Percentiles rank a stretch among this genome's conserved stretches.
phyloP scores from a whole-genome alignment of 2,888 invertebrate genomes.

The Dromius quadrimaculatus region DNA sequence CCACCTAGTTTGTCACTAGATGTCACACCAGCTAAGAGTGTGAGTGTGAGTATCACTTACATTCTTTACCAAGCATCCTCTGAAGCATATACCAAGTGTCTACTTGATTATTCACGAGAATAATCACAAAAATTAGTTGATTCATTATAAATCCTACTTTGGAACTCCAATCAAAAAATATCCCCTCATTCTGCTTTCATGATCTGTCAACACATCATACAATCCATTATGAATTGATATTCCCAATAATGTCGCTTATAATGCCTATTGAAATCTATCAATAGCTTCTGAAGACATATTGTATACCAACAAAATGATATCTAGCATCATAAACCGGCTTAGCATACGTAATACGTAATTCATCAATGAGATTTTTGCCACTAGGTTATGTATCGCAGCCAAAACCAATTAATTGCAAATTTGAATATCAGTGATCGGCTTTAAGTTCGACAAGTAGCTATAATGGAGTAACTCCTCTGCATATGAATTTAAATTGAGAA shows the following conservation, averaged over 20 bases:
- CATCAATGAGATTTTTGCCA: slow-evolving; percentile 35
- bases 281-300: slow-evolving; percentile 21
- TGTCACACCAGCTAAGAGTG: slow-evolving; percentile 8
- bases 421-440: slow-evolving; percentile 45
- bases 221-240: background rate
- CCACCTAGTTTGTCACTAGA: slow-evolving; percentile 54
- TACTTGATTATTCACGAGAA: background rate
- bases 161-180: too few species aligned
- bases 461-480: slow-evolving; percentile 18
- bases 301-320: slow-evolving; percentile 20
- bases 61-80: background rate
- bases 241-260: background rate
- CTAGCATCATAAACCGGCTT: slow-evolving; percentile 31
- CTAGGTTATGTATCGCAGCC: slow-evolving; percentile 36
- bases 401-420: slow-evolving; percentile 47
- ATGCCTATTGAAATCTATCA: slow-evolving; percentile 18
- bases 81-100: slow-evolving; percentile 6
- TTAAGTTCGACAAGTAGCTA: slow-evolving; percentile 29
- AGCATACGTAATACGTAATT: slow-evolving; percentile 35
- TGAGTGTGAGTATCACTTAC: background rate
- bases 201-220: slow-evolving; percentile 11
- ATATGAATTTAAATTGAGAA: slow-evolving; percentile 30
- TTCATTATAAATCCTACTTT: too few species aligned
- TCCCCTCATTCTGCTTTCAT: too few species aligned
- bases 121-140: too few species aligned